phyloP scores from a whole-genome alignment of 1,140 invertebrate genomes.

The Drosophila pectinifera region DNA sequence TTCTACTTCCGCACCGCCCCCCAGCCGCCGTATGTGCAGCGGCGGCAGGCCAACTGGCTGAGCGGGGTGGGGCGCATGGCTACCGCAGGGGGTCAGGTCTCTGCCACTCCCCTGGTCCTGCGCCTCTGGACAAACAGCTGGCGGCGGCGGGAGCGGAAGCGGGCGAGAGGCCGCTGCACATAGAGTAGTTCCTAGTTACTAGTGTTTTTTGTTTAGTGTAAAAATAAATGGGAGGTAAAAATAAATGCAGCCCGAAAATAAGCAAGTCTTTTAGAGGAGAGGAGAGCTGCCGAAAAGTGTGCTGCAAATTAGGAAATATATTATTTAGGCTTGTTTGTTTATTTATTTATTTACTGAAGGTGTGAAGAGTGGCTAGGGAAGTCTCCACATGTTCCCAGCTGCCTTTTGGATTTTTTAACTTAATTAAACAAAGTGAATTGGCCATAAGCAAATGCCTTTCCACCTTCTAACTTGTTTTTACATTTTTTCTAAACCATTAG shows the following conservation, averaged over 20 bases:
- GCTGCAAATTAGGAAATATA: neutral
- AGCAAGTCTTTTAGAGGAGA: neutral
- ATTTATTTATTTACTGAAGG: too few relatives aligned
- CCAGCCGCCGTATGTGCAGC: slow-evolving; percentile 66
- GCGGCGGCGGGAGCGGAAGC: slow-evolving; percentile 13
- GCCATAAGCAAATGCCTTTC: too few relatives aligned
- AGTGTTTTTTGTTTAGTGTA: slow-evolving; percentile 26
- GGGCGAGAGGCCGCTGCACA: slow-evolving; percentile 5
- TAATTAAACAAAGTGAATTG: too few relatives aligned
- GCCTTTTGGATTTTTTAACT: too few relatives aligned
- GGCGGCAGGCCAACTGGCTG: slow-evolving; percentile 28
- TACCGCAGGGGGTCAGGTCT: neutral
- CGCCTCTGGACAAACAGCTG: slow-evolving; percentile 34
- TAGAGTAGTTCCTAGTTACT: slow-evolving; percentile 16
- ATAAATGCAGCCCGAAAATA: slow-evolving; percentile 25
- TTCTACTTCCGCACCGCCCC: slow-evolving; percentile 72
- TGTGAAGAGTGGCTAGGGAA: too few relatives aligned
- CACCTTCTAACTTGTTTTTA: too few relatives aligned
- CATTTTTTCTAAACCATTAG: neutral
- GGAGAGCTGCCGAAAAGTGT: neutral
- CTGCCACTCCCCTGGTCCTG: neutral
- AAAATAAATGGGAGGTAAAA: slow-evolving; percentile 9
- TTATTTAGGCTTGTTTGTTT: too few relatives aligned
- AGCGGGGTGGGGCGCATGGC: slow-evolving; percentile 28
- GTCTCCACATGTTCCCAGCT: too few relatives aligned